Evolutionary conservation across 2,113 vertebrate genomes (phyloP), one percentile per base, ranked within the genome.

Genomic region (Hippolais icterina): DNA sequence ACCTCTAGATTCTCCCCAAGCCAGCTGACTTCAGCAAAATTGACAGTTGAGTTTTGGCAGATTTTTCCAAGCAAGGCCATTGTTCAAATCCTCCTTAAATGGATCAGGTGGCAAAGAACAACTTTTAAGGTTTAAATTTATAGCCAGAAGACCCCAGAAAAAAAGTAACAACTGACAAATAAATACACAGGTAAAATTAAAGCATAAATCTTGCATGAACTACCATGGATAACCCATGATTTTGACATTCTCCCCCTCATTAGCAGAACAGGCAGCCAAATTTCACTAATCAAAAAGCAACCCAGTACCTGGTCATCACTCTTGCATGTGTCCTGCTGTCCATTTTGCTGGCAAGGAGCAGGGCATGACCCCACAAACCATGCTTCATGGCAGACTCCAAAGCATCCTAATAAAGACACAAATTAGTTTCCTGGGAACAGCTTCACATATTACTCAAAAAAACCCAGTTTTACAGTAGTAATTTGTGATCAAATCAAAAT

Each of bases 281-380:
- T 7, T 12, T 6, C 29, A 69, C 3, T 44, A 15, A 82, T 6
- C 24, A 70, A 88, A 49, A 76, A 87, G 44, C 27, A 87, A 20
- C 28, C 8, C 35, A 44, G 65, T 96, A 99, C 99, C 99, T 99
- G 74, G 99, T 99, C 99, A 99, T 99, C 74, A 99, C 99, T 35
- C 99, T 97, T 14, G 99, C 99, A 2, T 99, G 99, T 1, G 99
- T 99, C 90, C 99, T 97, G 97, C 97, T 99, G 97, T 99, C 99
- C 99, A 99, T 99, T 97, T 99, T 99, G 97, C 99, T 99, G 69
- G 99, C 99, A 39, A 99, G 98, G 6, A 99, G 95, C 81, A 99
- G 96, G 12, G 99, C 99, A 1, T 99, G 99, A 31, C 99, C 99
- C 99, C 99, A 99, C 20, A 99, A 97, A 6, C 99, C 99, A 6